A percentile compares a stretch with the other conserved stretches of the same genome.
phyloP scores from a whole-genome alignment of 2,113 vertebrate species.

The Atractosteus spatula region DNA sequence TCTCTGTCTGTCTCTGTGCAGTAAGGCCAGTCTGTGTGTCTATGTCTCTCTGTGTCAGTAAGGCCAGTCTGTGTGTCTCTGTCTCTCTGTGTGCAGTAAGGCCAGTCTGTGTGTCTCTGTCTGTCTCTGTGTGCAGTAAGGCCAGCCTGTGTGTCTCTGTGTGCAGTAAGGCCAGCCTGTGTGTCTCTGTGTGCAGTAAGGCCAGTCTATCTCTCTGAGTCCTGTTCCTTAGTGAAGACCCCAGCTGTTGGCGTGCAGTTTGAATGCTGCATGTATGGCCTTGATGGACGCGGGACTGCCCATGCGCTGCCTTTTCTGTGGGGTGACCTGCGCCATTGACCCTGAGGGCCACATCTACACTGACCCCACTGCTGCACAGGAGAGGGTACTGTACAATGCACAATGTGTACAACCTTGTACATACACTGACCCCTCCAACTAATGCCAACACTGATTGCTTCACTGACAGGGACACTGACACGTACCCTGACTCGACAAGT shows the following conservation, averaged over 20 bases:
- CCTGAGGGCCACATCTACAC: slow-evolving; percentile 65
- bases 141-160: neutral
- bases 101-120: too few species aligned
- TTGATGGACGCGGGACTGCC: slow-evolving; percentile 85
- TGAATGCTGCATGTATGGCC: slow-evolving; percentile 84
- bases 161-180: neutral
- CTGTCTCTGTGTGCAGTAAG: too few species aligned
- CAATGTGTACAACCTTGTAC: neutral
- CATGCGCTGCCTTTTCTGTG: slow-evolving; percentile 81
- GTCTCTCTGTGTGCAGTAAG: neutral
- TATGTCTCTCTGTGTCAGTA: neutral
- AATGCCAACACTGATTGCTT: too few species aligned
- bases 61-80: neutral
- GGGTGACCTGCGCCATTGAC: slow-evolving; percentile 79
- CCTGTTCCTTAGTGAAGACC: slow-evolving; percentile 44
- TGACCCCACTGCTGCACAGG: slow-evolving; percentile 76
- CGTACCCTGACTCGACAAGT: too few species aligned
- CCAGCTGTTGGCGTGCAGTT: slow-evolving; percentile 79
- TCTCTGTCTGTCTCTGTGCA: neutral
- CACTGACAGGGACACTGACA: too few species aligned
- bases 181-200: neutral
- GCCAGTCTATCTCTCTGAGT: neutral
- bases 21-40: too few species aligned
- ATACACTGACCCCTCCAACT: too few species aligned
- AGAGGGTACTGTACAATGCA: slow-evolving; percentile 67